Evolutionary conservation across 2,888 invertebrate species (phyloP), one percentile per base, ranked within the genome.

Genomic region (Tubulanus polymorphus): DNA sequence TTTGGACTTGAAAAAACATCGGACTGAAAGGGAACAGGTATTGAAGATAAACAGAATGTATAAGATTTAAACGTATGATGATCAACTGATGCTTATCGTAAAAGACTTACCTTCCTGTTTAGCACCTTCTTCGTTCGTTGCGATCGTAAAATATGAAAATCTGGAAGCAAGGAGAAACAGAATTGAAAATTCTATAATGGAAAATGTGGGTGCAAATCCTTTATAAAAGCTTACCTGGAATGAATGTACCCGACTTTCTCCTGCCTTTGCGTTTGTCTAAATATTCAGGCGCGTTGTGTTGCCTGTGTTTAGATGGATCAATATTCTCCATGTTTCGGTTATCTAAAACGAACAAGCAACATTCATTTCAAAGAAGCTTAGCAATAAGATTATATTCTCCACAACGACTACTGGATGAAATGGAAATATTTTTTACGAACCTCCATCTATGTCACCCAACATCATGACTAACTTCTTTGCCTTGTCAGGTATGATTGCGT

Each of bases 391-490:
- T n/a, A n/a, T n/a, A n/a, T n/a, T n/a, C n/a, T n/a, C n/a, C n/a
- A n/a, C n/a, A n/a, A n/a, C n/a, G n/a, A n/a, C n/a, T n/a, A n/a
- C n/a, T n/a, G n/a, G n/a, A n/a, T n/a, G n/a, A n/a, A n/a, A n/a
- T n/a, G n/a, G n/a, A n/a, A n/a, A n/a, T n/a, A n/a, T n/a, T n/a
- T n/a, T n/a, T n/a, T n/a, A n/a, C 41, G 3, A 8, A 18, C 5
- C 41, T 20, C 41, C 65, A 85, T 53, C n/a, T 32, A 52, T 88
- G 75, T 90, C 90, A 45, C 91, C 91, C 2, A 92, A 83, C 75
- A 90, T 87, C 86, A 93, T 90, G 48, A 95, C 91, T 52, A 95
- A 83, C 74, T 93, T 92, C 68, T 91, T 86, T 18, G 94, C 95
- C 73, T 93, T 93, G 54, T 88, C 89, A n/a, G 95, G 95, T 73